Evolutionary conservation across 2,888 invertebrate genomes (phyloP).

Genomic region (Schizaphis graminum): DNA sequence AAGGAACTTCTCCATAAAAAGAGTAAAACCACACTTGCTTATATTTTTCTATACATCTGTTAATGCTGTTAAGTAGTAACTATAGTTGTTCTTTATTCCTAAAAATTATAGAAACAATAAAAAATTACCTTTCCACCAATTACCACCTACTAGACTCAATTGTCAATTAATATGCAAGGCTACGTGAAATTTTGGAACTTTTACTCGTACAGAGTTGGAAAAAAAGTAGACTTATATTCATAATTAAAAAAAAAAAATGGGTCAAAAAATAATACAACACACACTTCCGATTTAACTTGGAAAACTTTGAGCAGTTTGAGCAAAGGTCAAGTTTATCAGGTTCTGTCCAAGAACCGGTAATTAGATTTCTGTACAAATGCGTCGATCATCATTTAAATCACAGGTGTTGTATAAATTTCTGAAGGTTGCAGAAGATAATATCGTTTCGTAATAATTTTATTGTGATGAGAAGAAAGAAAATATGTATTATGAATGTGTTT

Average conservation of each 20-base stretch:
- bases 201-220: not conserved
- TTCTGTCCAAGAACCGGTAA: conserved; percentile 49
- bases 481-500: conserved; percentile 47
- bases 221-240: not conserved
- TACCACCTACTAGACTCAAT: not conserved
- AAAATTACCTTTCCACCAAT: not conserved
- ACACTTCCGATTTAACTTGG: conserved; percentile 35
- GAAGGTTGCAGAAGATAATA: conserved; percentile 60
- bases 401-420: conserved; percentile 18
- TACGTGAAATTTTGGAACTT: not conserved
- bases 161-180: not conserved
- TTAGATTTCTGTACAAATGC: conserved; percentile 54
- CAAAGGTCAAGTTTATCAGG: conserved; percentile 56
- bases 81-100: not conserved
- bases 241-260: conserved; percentile 22
- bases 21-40: not conserved
- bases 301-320: not conserved
- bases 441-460: conserved; percentile 59
- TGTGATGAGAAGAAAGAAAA: conserved; percentile 60
- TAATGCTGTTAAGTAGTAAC: not conserved
- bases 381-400: conserved; percentile 49
- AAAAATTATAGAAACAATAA: not conserved
- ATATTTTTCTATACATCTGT: not conserved
- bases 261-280: conserved; percentile 36
- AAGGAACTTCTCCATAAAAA: not conserved